Percentiles rank a stretch among this genome's conserved stretches.
Evolutionary conservation across 2,113 vertebrate genomes (phyloP).

Genomic region (Sardina pilchardus): DNA sequence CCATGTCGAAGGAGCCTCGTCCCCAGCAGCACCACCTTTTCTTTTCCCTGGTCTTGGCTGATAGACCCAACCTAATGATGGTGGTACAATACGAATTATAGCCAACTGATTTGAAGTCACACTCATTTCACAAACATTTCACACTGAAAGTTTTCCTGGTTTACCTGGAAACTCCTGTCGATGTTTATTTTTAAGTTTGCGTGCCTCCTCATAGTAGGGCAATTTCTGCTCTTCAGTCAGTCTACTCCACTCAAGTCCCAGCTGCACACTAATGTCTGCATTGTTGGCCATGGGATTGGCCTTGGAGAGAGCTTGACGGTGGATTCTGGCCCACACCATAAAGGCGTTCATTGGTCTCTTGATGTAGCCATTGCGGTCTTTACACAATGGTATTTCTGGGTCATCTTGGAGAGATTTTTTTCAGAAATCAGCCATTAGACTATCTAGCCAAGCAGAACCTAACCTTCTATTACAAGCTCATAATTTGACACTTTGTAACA

Average conservation of each 20-base stretch:
- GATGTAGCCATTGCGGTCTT: conserved; percentile 72
- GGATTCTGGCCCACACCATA: conserved; percentile 82
- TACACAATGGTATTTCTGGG: conserved; percentile 68
- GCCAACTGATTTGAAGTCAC: background rate
- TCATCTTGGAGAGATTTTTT: conserved; percentile 65
- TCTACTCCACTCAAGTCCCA: conserved; percentile 82
- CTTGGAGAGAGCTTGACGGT: conserved; percentile 72
- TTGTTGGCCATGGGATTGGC: conserved; percentile 69
- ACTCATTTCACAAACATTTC: background rate
- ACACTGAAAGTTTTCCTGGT: background rate
- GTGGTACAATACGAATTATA: background rate
- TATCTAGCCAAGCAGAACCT: no score
- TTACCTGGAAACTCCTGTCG: conserved; percentile 81
- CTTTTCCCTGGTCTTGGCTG: conserved; percentile 75
- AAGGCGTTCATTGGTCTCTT: conserved; percentile 88
- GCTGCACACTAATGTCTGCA: conserved; percentile 73
- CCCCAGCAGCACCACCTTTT: conserved; percentile 63
- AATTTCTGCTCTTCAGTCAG: conserved; percentile 82
- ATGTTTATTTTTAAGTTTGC: conserved; percentile 79
- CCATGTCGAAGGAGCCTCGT: conserved; percentile 45
- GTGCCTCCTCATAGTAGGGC: conserved; percentile 80
- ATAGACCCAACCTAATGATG: conserved; percentile 77
- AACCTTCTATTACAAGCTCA: no score
- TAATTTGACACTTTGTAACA: no score
- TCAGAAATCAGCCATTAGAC: background rate